A percentile compares a stretch with the other conserved stretches of the same genome.
These are phyloP conservation scores for cat (Felis catus) DNA, from an alignment of 2,113 vertebrate species.

Conservation along the genomic window F.catus_Fca126_mat1.0 CM031414.1:107271001-107271500, in stretches of 20 bases:
- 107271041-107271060: slow-evolving; percentile 15
- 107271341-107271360: slow-evolving; percentile 28
- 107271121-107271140: neutral
- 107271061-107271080: slow-evolving; percentile 50
- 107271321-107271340: neutral
- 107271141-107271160: neutral
- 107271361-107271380: neutral
- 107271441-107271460: neutral
- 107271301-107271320: neutral
- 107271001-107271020: slow-evolving; percentile 43
- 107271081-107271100: slow-evolving; percentile 21
- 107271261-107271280: neutral
- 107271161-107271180: neutral
- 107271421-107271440: neutral
- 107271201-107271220: neutral
- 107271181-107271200: neutral
- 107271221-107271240: neutral
- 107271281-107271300: slow-evolving; percentile 21
- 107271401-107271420: neutral
- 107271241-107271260: neutral
- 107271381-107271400: neutral
- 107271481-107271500: slow-evolving; percentile 10
- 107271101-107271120: slow-evolving; percentile 4
- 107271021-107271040: neutral
- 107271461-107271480: neutral